phyloP scores from a whole-genome alignment of 2,888 invertebrate genomes.

The Ornithoptera alexandrae region DNA sequence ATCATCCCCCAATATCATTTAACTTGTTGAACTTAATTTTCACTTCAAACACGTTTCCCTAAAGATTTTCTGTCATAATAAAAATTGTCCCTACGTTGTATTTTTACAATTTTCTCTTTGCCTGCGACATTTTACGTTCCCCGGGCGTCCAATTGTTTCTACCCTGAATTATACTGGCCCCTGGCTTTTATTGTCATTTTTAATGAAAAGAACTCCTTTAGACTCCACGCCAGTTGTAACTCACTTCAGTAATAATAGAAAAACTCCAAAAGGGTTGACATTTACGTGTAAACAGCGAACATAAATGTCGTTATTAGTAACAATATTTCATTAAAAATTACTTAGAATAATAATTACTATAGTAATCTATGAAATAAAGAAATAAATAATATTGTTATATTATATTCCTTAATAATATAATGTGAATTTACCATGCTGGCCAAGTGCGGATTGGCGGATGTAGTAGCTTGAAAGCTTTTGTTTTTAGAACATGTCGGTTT shows the following conservation, averaged over 20 bases:
- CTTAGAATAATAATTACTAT: no score
- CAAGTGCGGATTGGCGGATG: no score
- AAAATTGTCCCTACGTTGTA: conserved; percentile 44
- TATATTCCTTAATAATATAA: no score
- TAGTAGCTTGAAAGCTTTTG: no score
- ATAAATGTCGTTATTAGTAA: no score
- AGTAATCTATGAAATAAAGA: no score
- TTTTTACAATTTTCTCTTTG: conserved; percentile 39
- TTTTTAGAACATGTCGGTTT: no score
- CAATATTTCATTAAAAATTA: no score
- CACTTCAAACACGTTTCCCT: conserved; percentile 29
- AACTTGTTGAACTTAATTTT: conserved; percentile 22
- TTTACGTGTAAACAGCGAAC: not conserved
- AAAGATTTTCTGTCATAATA: conserved; percentile 33
- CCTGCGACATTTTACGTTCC: conserved; percentile 42
- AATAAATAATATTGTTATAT: no score
- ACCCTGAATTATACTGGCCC: conserved; percentile 37
- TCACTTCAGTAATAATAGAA: conserved; percentile 31
- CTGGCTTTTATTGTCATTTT: conserved; percentile 42
- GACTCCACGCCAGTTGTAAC: conserved; percentile 27
- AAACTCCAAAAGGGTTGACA: conserved; percentile 30
- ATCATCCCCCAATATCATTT: conserved; percentile 3
- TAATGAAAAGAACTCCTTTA: conserved; percentile 40
- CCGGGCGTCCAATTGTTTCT: conserved; percentile 46
- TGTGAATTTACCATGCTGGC: no score